Base-by-base conservation (phyloP, 2,797 vertebrate genomes). In the Falco cherrug region DNA sequence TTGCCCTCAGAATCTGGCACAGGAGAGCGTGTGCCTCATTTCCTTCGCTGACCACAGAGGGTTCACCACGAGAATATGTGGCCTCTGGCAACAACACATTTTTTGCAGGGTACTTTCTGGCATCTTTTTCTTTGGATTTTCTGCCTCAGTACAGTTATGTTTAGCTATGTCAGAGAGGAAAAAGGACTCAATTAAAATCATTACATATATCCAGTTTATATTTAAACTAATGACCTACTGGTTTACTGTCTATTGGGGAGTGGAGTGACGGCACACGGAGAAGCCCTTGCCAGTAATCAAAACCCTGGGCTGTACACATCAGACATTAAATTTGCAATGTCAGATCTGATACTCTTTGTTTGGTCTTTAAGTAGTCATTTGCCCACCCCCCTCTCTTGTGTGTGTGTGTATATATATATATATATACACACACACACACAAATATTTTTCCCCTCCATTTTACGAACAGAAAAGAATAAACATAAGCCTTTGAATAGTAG, bases 21-120 rank as follows among this genome's bases (percentile, higher is more conserved):
- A 59, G 78, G 47, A 93, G 71, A 90, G 76, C 84, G 91, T 24
- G 65, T 59, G 82, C 84, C 84, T 93, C 88, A 45, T 89, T 94
- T 94, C 92, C 90, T 81, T 33, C 1, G 0, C 45, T 80, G 87
- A 71, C 81, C 89, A 78, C 90, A 80, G 75, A 94, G 90, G 37
- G 75, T 80, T 74, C 65, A 50, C 61, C 0, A 0, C 2, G 1
- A 95, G 57, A 68, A 47, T 31, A 69, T 0, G 25, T 1, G 5
- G 89, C 87, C 56, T 84, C 85, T 43, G 76, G 75, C 84, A 95
- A 84, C 25, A 77, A 54, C 90, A 61, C 10, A 2, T 31, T 74
- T 53, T 79, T 87, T 77, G 50, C 64, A 69, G 50, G 37, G 35
- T 75, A 19, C 29, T 77, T 89, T 59, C 81, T 89, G 64, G 33